Percentiles rank a stretch among this genome's conserved stretches.
Conservation (phyloP, 2,888 invertebrate genomes). For the Cheilosia impressa region DNA sequence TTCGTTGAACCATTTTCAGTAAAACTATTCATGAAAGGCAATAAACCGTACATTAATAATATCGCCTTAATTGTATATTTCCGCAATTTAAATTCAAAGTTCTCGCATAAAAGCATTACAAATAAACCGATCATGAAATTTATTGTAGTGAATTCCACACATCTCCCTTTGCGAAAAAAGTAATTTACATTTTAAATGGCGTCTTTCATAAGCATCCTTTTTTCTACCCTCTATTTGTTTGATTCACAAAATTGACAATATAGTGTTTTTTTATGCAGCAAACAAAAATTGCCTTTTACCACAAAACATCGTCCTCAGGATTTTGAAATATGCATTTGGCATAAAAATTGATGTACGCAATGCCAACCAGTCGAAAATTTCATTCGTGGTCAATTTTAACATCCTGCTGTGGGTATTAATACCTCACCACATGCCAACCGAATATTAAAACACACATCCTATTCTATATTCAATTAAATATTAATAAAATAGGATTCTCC, state of each 20-base stretch:
- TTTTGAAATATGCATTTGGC: conserved; percentile 68
- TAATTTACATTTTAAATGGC: conserved; percentile 69
- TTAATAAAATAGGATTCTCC: conserved; percentile 61
- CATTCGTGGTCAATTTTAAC: conserved; percentile 70
- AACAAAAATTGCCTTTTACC: conserved; percentile 3
- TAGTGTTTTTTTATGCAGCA: conserved; percentile 1
- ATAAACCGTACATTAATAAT: background rate
- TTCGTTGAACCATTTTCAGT: background rate
- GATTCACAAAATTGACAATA: conserved; percentile 15
- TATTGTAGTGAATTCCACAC: conserved; percentile 1
- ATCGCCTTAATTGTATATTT: background rate
- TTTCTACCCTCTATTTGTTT: conserved; percentile 7
- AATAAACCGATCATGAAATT: conserved; percentile 11
- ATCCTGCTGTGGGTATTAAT: conserved; percentile 72
- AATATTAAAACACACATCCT: conserved; percentile 72
- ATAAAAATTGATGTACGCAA: conserved; percentile 54
- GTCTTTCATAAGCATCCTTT: conserved; percentile 27
- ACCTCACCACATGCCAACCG: conserved; percentile 67
- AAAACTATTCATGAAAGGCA: background rate
- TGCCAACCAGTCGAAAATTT: conserved; percentile 45
- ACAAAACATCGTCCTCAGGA: conserved; percentile 10
- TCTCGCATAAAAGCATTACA: too few species aligned
- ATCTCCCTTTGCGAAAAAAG: conserved; percentile 48
- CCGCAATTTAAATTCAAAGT: background rate
- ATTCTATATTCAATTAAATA: conserved; percentile 68